Percentiles rank a stretch among this genome's conserved stretches.
Conservation (phyloP, 2,113 vertebrate genomes). For the Tachycineta bicolor region DNA sequence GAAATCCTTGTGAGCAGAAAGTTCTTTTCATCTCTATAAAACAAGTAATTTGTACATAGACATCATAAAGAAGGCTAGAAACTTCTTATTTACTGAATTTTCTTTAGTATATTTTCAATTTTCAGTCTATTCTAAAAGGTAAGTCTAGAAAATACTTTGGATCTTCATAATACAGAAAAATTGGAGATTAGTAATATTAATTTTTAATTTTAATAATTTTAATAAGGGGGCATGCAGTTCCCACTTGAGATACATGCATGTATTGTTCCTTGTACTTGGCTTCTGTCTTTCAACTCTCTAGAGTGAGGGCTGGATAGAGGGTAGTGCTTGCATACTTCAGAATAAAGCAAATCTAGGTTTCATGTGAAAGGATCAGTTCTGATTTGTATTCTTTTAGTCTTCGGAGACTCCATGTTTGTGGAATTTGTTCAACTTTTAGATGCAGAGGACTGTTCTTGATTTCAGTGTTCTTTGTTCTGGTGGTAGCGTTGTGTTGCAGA, state of each 20-base stretch:
- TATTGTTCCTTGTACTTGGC: neutral
- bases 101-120: neutral
- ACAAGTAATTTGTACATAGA: neutral
- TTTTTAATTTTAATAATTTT: neutral
- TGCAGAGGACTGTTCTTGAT: neutral
- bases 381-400: neutral
- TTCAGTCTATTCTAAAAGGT: neutral
- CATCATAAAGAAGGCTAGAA: neutral
- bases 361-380: neutral
- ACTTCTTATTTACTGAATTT: neutral
- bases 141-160: neutral
- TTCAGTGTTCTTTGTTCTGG: neutral
- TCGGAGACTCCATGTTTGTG: neutral
- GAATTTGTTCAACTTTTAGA: neutral
- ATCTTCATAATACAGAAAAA: neutral
- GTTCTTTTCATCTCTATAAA: neutral
- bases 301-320: neutral
- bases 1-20: neutral
- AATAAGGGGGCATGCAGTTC: neutral
- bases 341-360: neutral
- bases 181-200: neutral
- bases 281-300: neutral
- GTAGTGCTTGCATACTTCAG: neutral
- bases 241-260: neutral
- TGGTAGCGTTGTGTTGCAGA: neutral